These are phyloP conservation scores for Dione juno DNA, from an alignment of 2,888 invertebrate species.

Conservation along the genomic window DNA sequence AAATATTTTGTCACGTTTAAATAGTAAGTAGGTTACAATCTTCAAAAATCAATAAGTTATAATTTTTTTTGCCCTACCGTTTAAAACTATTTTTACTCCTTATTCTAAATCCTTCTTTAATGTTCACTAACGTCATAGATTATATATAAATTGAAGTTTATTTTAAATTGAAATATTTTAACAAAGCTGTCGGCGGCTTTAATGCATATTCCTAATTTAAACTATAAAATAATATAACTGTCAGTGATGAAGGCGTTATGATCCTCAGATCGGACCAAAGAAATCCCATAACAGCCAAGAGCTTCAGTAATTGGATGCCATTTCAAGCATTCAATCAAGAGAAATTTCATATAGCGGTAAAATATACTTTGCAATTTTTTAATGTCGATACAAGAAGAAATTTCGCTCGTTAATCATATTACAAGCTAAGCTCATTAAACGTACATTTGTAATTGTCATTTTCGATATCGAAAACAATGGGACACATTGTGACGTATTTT, in stretches of 20 bases:
- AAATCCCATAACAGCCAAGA: conserved; percentile 38
- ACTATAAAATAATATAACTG: conserved; percentile 15
- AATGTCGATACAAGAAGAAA: conserved; percentile 30
- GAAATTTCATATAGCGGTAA: conserved; percentile 40
- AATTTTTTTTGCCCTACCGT: too few relatives aligned
- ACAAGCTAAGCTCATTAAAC: conserved; percentile 76
- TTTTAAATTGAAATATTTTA: neutral
- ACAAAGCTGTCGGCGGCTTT: neutral
- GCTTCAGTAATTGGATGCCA: conserved; percentile 46
- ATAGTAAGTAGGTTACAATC: too few relatives aligned
- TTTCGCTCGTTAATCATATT: conserved; percentile 69
- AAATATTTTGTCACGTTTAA: too few relatives aligned
- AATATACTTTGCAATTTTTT: conserved; percentile 41
- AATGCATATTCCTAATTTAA: neutral
- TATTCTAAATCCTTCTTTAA: too few relatives aligned
- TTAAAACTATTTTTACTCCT: too few relatives aligned
- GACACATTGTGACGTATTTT: conserved; percentile 27
- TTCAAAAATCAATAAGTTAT: too few relatives aligned
- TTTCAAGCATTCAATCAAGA: conserved; percentile 47
- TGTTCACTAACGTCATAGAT: too few relatives aligned
- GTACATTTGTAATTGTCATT: conserved; percentile 78
- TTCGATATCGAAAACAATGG: conserved; percentile 49
- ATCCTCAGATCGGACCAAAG: conserved; percentile 32
- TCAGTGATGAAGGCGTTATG: conserved; percentile 22
- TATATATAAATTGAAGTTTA: too few relatives aligned